Percentiles rank a stretch among this genome's conserved stretches.
phyloP scores from a whole-genome alignment of 2,888 invertebrate species.

The Agrochola lota region DNA sequence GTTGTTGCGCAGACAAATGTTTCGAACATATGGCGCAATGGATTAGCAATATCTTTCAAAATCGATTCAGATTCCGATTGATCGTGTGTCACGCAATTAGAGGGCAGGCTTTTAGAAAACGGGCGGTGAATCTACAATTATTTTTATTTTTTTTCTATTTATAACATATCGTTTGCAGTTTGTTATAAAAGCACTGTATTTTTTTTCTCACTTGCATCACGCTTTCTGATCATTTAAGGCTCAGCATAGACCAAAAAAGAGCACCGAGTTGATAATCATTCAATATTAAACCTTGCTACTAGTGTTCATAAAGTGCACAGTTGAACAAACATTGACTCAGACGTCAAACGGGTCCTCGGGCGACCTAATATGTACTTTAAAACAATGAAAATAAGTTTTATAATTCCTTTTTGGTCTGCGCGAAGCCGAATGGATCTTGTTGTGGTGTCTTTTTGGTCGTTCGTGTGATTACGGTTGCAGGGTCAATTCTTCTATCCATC shows the following conservation, averaged over 20 bases:
- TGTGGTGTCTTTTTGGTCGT: constrained; percentile 85
- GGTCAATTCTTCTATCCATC: constrained; percentile 88
- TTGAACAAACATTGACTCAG: background rate
- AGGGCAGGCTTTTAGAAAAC: background rate
- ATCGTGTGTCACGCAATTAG: too few species aligned
- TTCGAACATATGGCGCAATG: too few species aligned
- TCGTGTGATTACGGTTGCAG: constrained; percentile 84
- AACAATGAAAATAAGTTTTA: too few species aligned
- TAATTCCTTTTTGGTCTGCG: background rate
- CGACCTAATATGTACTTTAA: too few species aligned
- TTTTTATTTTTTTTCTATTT: constrained; percentile 13
- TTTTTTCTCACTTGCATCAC: constrained; percentile 34
- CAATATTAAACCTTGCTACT: background rate
- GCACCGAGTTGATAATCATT: background rate
- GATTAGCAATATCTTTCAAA: too few species aligned
- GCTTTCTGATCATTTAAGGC: constrained; percentile 39
- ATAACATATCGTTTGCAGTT: constrained; percentile 32
- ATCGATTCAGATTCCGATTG: too few species aligned
- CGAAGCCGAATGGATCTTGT: constrained; percentile 55
- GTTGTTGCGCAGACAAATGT: too few species aligned
- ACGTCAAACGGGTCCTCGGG: background rate
- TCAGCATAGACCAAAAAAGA: constrained; percentile 15
- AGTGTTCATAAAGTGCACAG: background rate
- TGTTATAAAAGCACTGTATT: constrained; percentile 32
- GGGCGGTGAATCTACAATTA: constrained; percentile 9